Conservation (phyloP, 2,797 vertebrate genomes). For the Rhincodon typus region DNA sequence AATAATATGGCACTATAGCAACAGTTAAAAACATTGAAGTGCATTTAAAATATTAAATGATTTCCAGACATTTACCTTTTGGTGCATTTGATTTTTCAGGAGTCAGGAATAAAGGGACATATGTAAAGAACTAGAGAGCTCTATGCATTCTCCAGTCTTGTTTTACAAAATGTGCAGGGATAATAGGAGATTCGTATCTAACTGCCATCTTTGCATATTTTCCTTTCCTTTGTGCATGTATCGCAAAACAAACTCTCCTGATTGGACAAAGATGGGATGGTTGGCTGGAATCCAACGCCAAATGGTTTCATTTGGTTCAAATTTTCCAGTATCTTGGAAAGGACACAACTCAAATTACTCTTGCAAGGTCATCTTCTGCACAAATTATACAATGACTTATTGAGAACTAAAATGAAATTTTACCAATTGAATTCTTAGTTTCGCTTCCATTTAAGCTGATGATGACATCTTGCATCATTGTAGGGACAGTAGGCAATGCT, state of each 20-base stretch:
- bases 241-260: not conserved
- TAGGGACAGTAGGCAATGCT: not conserved
- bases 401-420: not conserved
- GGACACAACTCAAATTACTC: conserved; percentile 11
- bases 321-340: not conserved
- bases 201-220: not conserved
- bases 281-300: not conserved
- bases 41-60: not conserved
- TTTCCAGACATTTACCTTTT: not conserved
- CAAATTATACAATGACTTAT: not conserved
- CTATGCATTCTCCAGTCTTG: not conserved
- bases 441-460: not conserved
- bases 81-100: not conserved
- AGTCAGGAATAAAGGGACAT: not conserved
- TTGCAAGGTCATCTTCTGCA: not conserved
- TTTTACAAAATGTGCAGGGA: not conserved
- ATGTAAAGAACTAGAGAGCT: not conserved
- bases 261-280: not conserved
- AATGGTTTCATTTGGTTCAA: not conserved
- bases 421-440: not conserved
- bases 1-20: not conserved
- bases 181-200: not conserved
- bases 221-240: not conserved
- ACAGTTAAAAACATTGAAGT: not conserved
- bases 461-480: not conserved